Percentiles rank a stretch among this genome's conserved stretches.
phyloP scores from a whole-genome alignment of 2,888 invertebrate genomes.

The Tenthredo notha region DNA sequence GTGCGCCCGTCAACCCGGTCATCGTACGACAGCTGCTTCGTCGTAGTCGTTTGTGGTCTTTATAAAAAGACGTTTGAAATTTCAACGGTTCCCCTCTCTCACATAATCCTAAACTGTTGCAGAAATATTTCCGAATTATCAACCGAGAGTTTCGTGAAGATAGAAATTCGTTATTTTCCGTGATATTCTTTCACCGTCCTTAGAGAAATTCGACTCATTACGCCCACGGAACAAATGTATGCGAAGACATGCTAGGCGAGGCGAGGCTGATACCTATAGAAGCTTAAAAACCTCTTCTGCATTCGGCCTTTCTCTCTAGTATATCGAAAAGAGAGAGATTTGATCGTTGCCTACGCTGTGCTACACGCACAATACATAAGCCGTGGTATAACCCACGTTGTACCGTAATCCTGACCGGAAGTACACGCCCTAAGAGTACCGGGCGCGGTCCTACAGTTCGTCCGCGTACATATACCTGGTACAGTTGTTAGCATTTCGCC shows the following conservation, averaged over 20 bases:
- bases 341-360: not conserved
- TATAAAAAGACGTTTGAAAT: not conserved
- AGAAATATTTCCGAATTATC: too few species aligned
- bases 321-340: not conserved
- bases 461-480: not conserved
- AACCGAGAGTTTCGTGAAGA: too few species aligned
- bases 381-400: constrained; percentile 23
- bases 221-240: not conserved
- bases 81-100: too few species aligned
- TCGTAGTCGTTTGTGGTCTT: not conserved
- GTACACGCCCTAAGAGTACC: constrained; percentile 67
- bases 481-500: constrained; percentile 11
- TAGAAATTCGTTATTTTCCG: not conserved
- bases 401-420: constrained; percentile 70
- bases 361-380: not conserved
- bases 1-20: not conserved
- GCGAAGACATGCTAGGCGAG: not conserved
- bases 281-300: not conserved
- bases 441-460: constrained; percentile 69
- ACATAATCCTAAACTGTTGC: too few species aligned
- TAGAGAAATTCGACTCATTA: constrained; percentile 18
- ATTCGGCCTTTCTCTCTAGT: not conserved
- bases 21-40: too few species aligned
- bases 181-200: not conserved
- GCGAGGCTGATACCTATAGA: not conserved